phyloP scores from a whole-genome alignment of 2,797 vertebrate genomes.

The Natrix natrix region DNA sequence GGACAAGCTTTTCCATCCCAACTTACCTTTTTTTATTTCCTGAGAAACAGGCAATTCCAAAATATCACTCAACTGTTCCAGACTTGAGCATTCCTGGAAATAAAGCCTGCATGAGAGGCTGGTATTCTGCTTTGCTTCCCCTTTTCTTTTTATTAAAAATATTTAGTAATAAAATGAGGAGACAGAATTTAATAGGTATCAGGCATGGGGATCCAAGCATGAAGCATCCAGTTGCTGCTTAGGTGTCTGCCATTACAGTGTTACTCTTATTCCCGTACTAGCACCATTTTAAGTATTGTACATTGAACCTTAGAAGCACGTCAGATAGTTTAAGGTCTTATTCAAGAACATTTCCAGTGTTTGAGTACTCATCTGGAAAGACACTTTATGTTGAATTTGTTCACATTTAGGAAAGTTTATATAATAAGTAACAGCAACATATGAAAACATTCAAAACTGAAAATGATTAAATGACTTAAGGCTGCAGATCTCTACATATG shows the following conservation, averaged over 20 bases:
- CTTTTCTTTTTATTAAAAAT: not conserved
- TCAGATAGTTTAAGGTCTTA: not conserved
- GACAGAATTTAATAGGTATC: not conserved
- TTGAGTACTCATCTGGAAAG: too few species aligned
- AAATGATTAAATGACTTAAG: not conserved
- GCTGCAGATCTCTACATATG: not conserved
- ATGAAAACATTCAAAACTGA: not conserved
- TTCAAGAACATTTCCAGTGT: not conserved
- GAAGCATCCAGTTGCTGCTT: not conserved
- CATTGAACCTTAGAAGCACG: not conserved
- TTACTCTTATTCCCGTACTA: not conserved
- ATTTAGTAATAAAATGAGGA: not conserved
- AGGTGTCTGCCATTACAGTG: not conserved
- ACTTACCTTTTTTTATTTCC: not conserved
- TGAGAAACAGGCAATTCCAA: not conserved
- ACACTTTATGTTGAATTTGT: not conserved
- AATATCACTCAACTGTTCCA: not conserved
- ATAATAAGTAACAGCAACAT: not conserved
- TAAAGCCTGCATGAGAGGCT: not conserved
- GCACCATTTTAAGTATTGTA: not conserved
- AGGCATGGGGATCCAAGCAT: not conserved
- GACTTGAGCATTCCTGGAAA: not conserved
- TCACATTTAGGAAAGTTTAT: not conserved
- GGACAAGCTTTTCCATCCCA: not conserved
- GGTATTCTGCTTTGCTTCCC: not conserved